Base-by-base conservation (phyloP, 2,797 vertebrate genomes). In the Eulemur mongoz region DNA sequence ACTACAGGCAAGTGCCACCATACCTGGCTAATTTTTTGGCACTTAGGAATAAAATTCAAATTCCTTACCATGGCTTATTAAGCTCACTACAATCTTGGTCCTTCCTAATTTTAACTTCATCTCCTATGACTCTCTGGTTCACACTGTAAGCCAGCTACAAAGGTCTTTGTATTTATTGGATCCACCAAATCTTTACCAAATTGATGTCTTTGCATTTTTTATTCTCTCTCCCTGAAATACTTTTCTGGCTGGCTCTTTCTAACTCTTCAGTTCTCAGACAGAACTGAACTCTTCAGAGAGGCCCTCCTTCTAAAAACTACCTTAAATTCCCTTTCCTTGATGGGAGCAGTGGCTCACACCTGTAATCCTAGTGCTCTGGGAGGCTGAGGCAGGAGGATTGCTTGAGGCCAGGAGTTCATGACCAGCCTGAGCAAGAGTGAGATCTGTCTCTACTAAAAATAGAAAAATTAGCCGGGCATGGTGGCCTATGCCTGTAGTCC, bases 21-120 rank as follows among this genome's bases (percentile, higher is more conserved):
- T 5, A 59, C 25, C 23, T 63, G 13, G 30, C 30, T 63, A 63
- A 63, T 63, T 63, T 63, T 73, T 93, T 76, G 75, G 12, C 38
- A 91, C 81, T 86, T 92, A 76, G 25, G 76, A 96, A 94, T 93
- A 54, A 93, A 95, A 89, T n/a, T 85, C 43, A 80, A 80, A 92
- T 78, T 78, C 52, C 32, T 86, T 82, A 80, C 75, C 76, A 82
- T 35, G 69, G 50, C 10, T 59, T 52, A 69, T 59, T 52, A 90
- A 84, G 59, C 20, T 76, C 69, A 82, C 45, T 40, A 45, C 22
- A 65, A 86, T 61, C 75, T 48, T 40, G 35, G 35, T 95, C 65
- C 50, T 59, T 76, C 30, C 40, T 18, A 76, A 38, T 70, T 95
- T 90, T 80, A 90, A 23, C 43, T 75, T 86, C 30, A 69, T 86